A percentile compares a stretch with the other conserved stretches of the same genome.
These are phyloP conservation scores for Drosophila anomalata DNA, from an alignment of 2,888 invertebrate species.

Conservation along the genomic window DNA sequence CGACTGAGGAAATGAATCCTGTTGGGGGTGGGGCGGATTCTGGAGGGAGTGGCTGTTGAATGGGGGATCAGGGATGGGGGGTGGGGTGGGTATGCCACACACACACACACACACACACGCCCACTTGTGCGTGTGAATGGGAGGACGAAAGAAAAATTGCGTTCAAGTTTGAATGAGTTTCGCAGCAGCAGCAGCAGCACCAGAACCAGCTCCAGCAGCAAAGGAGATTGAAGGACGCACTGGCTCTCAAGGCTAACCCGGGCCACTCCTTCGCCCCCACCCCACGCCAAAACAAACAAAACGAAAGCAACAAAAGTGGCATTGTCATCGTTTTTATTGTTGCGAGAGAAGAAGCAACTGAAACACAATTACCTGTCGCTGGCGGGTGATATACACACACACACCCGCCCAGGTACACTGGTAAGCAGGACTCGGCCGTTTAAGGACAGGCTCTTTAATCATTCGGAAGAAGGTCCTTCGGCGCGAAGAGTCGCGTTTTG, in stretches of 20 bases:
- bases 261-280: slow-evolving; percentile 1
- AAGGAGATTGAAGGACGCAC: slow-evolving; percentile 49
- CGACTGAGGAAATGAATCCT: slow-evolving; percentile 39
- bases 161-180: slow-evolving; percentile 71
- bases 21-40: neutral
- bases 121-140: slow-evolving; percentile 33
- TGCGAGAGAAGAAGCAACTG: slow-evolving; percentile 31
- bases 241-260: slow-evolving; percentile 56
- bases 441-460: slow-evolving; percentile 1
- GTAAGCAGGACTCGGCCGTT: slow-evolving; percentile 1
- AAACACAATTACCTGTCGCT: slow-evolving; percentile 68
- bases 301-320: slow-evolving; percentile 51
- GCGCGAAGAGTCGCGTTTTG: no score
- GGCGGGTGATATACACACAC: slow-evolving; percentile 37
- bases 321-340: slow-evolving; percentile 60
- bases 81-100: neutral
- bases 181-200: slow-evolving; percentile 4
- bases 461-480: neutral
- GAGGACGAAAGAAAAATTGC: slow-evolving; percentile 66
- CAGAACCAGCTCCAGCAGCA: slow-evolving; percentile 1
- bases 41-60: neutral
- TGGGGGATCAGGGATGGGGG: neutral
- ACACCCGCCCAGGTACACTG: neutral
- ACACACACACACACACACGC: neutral
- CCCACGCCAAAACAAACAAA: slow-evolving; percentile 44